Evolutionary conservation across 2,888 invertebrate genomes (phyloP), one percentile per base, ranked within the genome.

Genomic region (Halocaridina rubra): DNA sequence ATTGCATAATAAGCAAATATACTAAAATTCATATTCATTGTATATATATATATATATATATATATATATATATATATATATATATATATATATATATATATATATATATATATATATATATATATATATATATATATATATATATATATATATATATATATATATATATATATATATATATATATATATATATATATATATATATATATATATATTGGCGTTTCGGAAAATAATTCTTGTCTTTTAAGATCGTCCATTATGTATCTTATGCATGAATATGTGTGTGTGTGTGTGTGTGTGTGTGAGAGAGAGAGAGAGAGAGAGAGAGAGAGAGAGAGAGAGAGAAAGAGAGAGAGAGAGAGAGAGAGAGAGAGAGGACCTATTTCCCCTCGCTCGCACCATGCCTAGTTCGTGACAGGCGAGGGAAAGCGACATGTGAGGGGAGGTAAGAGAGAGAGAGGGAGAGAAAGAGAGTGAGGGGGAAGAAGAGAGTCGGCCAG

Each of bases 351-450:
- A 59, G 61, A 59, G 61, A 59, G 61, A 59, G 61, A 59, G 61
- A 59, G 61, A 59, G 61, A 59, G 61, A 59, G 61, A 59, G 61
- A 69, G 29, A 27, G 29, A 24, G 22, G 69, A 69, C 69, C 27
- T 53, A 57, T 76, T 57, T 76, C 75, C 76, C 29, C 19, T 67
- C 32, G 32, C 76, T 75, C 81, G 71, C 76, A 76, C 81, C 16
- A 32, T 75, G 76, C 76, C 67, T 67, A 76, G 75, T 81, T 81
- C 81, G 75, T 81, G 81, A 81, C 81, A 76, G 57, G 81, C 81
- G 81, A 81, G 81, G 76, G 81, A 81, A 81, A 53, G 53, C 76
- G 81, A 76, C 81, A 81, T 81, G 81, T 81, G 81, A 76, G 79
- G 69, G 79, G 67, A 0, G 1, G 46, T 3, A 24, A 5, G 16